phyloP scores from a whole-genome alignment of 2,113 vertebrate species.

The Mobula birostris region DNA sequence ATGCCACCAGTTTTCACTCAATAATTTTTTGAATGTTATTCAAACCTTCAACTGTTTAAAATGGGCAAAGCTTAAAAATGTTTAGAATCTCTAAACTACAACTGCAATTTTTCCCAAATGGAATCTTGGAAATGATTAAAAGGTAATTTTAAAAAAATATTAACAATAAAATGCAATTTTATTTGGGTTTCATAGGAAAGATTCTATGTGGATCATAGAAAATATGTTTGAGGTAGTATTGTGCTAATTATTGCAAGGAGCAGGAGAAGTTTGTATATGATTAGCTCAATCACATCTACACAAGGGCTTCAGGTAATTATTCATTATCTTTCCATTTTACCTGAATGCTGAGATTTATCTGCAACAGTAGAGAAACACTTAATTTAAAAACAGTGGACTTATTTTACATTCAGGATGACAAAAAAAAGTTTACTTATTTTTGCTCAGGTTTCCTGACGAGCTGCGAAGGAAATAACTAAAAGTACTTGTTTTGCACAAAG shows the following conservation, averaged over 20 bases:
- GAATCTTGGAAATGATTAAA: not conserved
- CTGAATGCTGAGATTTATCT: not conserved
- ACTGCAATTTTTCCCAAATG: not conserved
- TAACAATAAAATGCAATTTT: not conserved
- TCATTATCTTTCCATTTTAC: not conserved
- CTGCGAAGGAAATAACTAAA: not conserved
- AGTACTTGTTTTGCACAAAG: not conserved
- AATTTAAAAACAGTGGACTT: not conserved
- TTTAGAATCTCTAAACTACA: not conserved
- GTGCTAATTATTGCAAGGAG: not conserved
- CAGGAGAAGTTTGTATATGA: not conserved
- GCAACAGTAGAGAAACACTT: not conserved
- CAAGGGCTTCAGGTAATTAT: not conserved
- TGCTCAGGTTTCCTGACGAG: not conserved
- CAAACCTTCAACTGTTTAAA: not conserved
- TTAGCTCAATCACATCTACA: not conserved
- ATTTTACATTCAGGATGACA: not conserved
- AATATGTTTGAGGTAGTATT: not conserved
- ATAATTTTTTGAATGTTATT: not conserved
- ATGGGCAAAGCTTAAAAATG: not conserved
- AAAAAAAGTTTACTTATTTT: not conserved
- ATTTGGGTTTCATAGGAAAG: not conserved
- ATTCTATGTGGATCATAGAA: not conserved
- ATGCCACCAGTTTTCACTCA: not conserved
- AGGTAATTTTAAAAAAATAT: not conserved